Evolutionary conservation across 2,797 vertebrate genomes (phyloP).

Genomic region (Pseudochirops corinnae): DNA sequence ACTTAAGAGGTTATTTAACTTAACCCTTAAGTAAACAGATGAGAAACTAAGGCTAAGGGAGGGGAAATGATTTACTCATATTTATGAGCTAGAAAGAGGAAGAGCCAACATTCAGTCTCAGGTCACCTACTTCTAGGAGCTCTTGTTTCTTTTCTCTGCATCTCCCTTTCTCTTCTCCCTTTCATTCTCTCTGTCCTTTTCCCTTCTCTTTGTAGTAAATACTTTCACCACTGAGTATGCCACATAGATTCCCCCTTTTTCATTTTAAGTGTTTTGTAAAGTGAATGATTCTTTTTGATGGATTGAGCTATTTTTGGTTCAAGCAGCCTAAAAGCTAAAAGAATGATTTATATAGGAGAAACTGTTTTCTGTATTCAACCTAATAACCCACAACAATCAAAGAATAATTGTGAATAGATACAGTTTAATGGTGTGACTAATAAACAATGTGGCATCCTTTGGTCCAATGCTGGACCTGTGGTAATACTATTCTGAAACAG

Average conservation of each 20-base stretch:
- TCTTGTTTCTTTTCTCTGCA: too few relatives aligned
- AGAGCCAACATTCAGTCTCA: background rate
- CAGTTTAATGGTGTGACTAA: background rate
- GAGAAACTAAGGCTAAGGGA: background rate
- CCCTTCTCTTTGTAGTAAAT: background rate
- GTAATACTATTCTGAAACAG: background rate
- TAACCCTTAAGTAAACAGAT: background rate
- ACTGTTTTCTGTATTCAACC: constrained; percentile 53
- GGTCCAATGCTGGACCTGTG: background rate
- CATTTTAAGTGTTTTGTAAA: constrained; percentile 7
- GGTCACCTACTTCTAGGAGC: background rate
- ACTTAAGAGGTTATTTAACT: background rate
- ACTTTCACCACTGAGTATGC: background rate
- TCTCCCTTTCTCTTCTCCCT: background rate
- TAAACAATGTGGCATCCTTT: background rate
- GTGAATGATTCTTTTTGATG: background rate
- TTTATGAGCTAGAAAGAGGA: background rate
- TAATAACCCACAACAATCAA: constrained; percentile 30
- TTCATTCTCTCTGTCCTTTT: background rate
- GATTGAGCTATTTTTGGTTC: background rate
- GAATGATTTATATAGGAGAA: constrained; percentile 25
- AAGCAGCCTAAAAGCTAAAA: background rate
- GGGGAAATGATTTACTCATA: background rate
- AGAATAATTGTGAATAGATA: constrained; percentile 17
- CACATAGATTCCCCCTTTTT: background rate